These are phyloP conservation scores for Plagodis dolabraria DNA, from an alignment of 2,888 invertebrate species.

Conservation along the genomic window DNA sequence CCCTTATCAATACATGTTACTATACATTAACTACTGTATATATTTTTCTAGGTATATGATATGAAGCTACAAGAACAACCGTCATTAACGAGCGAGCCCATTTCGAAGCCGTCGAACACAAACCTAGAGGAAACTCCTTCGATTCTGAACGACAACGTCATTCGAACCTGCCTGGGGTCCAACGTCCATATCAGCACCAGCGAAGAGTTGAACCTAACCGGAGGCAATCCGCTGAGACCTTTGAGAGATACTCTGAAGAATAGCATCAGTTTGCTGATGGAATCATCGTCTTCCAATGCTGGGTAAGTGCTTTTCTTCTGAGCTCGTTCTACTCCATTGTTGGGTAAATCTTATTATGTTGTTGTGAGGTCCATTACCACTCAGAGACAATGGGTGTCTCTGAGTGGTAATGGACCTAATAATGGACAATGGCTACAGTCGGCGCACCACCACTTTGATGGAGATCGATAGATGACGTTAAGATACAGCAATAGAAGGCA, in stretches of 20 bases:
- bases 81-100: slow-evolving; percentile 57
- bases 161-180: slow-evolving; percentile 70
- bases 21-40: no score
- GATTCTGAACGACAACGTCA: slow-evolving; percentile 60
- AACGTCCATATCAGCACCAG: slow-evolving; percentile 71
- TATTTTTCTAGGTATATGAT: slow-evolving; percentile 62
- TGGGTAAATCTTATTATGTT: no score
- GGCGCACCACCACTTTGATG: no score
- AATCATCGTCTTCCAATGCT: slow-evolving; percentile 58
- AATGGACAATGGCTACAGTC: no score
- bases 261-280: slow-evolving; percentile 76
- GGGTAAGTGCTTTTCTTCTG: slow-evolving; percentile 49
- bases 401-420: no score
- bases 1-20: no score
- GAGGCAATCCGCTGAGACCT: slow-evolving; percentile 68
- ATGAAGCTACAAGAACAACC: slow-evolving; percentile 72
- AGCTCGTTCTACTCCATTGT: neutral
- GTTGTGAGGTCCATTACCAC: no score
- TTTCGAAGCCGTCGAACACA: slow-evolving; percentile 43
- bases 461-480: no score
- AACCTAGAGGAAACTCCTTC: slow-evolving; percentile 50
- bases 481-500: no score
- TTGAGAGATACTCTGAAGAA: slow-evolving; percentile 76
- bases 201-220: slow-evolving; percentile 68
- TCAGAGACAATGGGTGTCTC: no score